These are phyloP conservation scores for Mactromeris polynyma DNA, from an alignment of 2,888 invertebrate species.

Conservation along the genomic window DNA sequence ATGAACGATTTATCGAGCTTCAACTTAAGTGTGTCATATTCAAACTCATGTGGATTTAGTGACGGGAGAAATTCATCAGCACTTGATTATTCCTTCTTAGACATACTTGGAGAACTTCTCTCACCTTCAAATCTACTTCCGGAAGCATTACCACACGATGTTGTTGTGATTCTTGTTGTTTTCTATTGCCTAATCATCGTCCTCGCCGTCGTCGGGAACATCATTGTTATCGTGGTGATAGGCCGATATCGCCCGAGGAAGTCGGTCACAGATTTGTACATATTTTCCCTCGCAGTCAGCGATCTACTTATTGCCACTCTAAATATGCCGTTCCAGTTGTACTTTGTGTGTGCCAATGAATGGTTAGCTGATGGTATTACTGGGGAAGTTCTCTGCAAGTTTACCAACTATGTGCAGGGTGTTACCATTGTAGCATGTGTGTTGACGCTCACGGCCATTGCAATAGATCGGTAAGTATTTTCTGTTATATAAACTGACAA, in stretches of 20 bases:
- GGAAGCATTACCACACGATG: slow-evolving; percentile 63
- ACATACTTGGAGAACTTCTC: background rate
- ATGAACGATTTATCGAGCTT: background rate
- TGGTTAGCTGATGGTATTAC: slow-evolving; percentile 78
- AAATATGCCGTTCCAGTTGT: slow-evolving; percentile 80
- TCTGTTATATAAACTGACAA: background rate
- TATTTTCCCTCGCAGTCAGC: slow-evolving; percentile 80
- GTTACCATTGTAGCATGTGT: slow-evolving; percentile 79
- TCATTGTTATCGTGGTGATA: slow-evolving; percentile 76
- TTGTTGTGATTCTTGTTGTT: slow-evolving; percentile 68
- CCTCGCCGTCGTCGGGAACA: slow-evolving; percentile 76
- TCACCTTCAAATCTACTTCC: slow-evolving; percentile 64
- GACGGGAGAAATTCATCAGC: background rate
- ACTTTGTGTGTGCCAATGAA: slow-evolving; percentile 74
- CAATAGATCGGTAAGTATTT: slow-evolving; percentile 79
- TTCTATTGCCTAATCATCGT: slow-evolving; percentile 76
- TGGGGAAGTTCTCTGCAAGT: slow-evolving; percentile 79
- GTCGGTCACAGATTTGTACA: slow-evolving; percentile 80
- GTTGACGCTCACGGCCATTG: slow-evolving; percentile 78
- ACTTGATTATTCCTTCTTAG: slow-evolving; percentile 7
- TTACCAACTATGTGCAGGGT: slow-evolving; percentile 80
- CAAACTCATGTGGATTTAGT: background rate
- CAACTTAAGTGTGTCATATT: background rate
- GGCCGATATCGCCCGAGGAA: slow-evolving; percentile 63
- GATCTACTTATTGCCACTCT: slow-evolving; percentile 79